Conservation (phyloP, 1,140 invertebrate genomes). For the Orchesella cincta region DNA sequence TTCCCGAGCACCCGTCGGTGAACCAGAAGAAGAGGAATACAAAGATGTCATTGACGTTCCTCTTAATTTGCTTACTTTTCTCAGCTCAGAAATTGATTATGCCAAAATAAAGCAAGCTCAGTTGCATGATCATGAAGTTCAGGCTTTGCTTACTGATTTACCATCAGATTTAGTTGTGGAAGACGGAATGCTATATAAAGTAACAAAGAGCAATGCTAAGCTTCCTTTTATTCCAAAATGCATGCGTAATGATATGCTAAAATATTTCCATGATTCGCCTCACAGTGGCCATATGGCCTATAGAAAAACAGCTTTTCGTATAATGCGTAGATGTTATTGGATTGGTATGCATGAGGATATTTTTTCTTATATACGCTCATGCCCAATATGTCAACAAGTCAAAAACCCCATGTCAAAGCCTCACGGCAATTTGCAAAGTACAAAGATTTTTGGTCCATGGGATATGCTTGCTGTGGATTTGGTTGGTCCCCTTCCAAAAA, state of each 20-base stretch:
- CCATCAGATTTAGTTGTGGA: neutral
- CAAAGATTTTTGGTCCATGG: conserved; percentile 39
- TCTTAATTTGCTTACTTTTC: neutral
- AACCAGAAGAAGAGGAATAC: neutral
- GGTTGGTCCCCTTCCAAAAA: conserved; percentile 48
- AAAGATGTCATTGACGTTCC: neutral
- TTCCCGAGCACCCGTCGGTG: neutral
- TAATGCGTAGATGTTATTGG: conserved; percentile 22
- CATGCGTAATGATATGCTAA: neutral
- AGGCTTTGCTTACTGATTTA: neutral
- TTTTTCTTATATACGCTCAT: conserved; percentile 17
- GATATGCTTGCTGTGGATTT: conserved; percentile 49
- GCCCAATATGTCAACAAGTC: conserved; percentile 18
- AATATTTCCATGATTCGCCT: conserved; percentile 25
- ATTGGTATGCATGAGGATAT: conserved; percentile 35
- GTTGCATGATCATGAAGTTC: neutral
- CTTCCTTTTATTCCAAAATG: conserved; percentile 30
- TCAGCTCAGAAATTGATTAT: neutral
- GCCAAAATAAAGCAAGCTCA: neutral
- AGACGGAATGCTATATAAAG: neutral
- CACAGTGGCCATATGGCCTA: conserved; percentile 30
- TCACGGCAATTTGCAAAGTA: neutral
- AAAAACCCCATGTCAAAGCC: conserved; percentile 12
- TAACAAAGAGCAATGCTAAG: neutral
- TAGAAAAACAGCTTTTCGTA: conserved; percentile 14